Conservation (phyloP, 2,113 vertebrate species). For the Anhinga anhinga region DNA sequence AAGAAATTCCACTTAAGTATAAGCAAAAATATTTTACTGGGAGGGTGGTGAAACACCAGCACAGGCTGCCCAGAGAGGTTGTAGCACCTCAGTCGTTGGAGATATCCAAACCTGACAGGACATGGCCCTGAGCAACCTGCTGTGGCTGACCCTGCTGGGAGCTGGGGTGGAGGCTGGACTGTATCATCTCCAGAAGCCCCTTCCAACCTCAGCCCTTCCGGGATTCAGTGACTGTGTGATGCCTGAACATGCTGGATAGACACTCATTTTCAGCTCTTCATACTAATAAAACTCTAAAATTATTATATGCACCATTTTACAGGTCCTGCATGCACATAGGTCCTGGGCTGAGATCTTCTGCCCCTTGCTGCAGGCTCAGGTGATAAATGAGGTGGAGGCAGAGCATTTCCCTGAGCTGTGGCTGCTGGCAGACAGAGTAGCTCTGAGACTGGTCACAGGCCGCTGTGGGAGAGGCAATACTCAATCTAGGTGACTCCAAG, state of each 20-base stretch:
- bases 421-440: background rate
- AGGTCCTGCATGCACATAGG: background rate
- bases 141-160: background rate
- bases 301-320: background rate
- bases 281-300: background rate
- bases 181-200: background rate
- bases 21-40: background rate
- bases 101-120: background rate
- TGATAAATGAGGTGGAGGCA: background rate
- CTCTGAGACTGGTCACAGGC: background rate
- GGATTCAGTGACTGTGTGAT: accelerated
- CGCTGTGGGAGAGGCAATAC: background rate
- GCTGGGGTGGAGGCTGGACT: background rate
- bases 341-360: background rate
- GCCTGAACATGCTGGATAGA: background rate
- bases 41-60: background rate
- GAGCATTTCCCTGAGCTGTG: background rate
- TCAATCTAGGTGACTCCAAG: background rate
- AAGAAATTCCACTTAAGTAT: background rate
- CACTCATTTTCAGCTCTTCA: background rate
- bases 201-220: background rate
- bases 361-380: background rate
- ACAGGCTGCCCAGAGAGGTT: background rate
- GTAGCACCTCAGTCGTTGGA: background rate
- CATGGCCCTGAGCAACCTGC: background rate